phyloP scores from a whole-genome alignment of 2,888 invertebrate species.

The Spisula solida region DNA sequence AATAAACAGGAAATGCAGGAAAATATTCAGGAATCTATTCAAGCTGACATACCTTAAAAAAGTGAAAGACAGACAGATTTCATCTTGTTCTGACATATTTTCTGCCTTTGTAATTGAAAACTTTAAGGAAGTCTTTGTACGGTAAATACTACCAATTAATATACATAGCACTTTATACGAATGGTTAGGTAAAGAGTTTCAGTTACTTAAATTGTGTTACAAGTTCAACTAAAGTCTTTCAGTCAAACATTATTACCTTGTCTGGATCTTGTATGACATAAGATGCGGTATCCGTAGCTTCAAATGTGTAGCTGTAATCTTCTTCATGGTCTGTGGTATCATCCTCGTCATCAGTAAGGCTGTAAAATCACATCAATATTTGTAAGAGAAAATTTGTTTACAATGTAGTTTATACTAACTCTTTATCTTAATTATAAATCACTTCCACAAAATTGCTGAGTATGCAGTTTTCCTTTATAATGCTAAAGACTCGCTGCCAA shows the following conservation, averaged over 20 bases:
- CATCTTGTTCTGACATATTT: background rate
- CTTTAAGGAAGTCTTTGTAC: too few species aligned
- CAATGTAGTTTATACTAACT: too few species aligned
- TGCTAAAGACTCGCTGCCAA: too few species aligned
- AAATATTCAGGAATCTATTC: too few species aligned
- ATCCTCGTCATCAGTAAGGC: constrained; percentile 50
- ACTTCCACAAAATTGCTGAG: too few species aligned
- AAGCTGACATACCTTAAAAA: too few species aligned
- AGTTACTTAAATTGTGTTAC: background rate
- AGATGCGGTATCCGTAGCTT: constrained; percentile 62
- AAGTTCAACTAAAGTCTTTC: background rate
- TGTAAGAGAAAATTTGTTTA: background rate
- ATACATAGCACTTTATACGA: too few species aligned
- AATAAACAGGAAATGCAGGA: too few species aligned
- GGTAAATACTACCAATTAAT: too few species aligned
- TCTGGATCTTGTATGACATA: constrained; percentile 44
- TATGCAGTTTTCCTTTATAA: too few species aligned
- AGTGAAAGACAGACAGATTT: too few species aligned
- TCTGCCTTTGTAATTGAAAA: background rate
- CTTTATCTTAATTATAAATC: too few species aligned
- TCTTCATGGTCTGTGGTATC: constrained; percentile 44
- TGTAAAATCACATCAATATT: background rate
- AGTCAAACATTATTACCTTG: constrained; percentile 38
- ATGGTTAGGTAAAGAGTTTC: background rate
- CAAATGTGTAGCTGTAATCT: constrained; percentile 70